Conservation (phyloP, 2,888 invertebrate genomes). For the Dicroscelio sp. region DNA sequence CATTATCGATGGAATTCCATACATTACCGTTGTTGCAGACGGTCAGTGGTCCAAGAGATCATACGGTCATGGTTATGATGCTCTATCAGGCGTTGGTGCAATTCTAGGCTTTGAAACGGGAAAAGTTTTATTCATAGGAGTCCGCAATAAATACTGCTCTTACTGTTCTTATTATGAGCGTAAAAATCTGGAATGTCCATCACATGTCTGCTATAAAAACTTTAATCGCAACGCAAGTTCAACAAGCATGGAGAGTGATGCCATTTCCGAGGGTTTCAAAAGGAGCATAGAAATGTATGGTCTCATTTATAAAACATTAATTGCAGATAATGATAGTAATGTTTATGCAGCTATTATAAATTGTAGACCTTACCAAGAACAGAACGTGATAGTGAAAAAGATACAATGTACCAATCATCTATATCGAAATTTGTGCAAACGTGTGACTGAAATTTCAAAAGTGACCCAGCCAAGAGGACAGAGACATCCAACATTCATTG, state of each 20-base stretch:
- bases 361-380: slow-evolving; percentile 82
- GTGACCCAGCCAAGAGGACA: slow-evolving; percentile 10
- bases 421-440: slow-evolving; percentile 42
- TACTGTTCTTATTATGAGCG: slow-evolving; percentile 51
- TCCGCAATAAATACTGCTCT: slow-evolving; percentile 51
- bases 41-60: slow-evolving; percentile 67
- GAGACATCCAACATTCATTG: slow-evolving; percentile 11
- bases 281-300: slow-evolving; percentile 70
- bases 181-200: slow-evolving; percentile 6
- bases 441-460: slow-evolving; percentile 24
- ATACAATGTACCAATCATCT: slow-evolving; percentile 51
- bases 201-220: slow-evolving; percentile 84
- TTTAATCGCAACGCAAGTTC: slow-evolving; percentile 73
- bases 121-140: slow-evolving; percentile 84
- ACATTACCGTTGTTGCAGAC: slow-evolving; percentile 51
- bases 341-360: slow-evolving; percentile 86
- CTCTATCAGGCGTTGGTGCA: slow-evolving; percentile 61
- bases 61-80: slow-evolving; percentile 63
- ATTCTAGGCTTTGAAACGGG: slow-evolving; percentile 67
- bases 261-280: slow-evolving; percentile 76
- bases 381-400: slow-evolving; percentile 21
- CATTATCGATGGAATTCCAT: slow-evolving; percentile 30
- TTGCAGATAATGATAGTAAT: slow-evolving; percentile 88
- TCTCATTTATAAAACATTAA: slow-evolving; percentile 67
- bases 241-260: neutral